Conservation (phyloP, 2,888 invertebrate species). For the Drosophila atripex region DNA sequence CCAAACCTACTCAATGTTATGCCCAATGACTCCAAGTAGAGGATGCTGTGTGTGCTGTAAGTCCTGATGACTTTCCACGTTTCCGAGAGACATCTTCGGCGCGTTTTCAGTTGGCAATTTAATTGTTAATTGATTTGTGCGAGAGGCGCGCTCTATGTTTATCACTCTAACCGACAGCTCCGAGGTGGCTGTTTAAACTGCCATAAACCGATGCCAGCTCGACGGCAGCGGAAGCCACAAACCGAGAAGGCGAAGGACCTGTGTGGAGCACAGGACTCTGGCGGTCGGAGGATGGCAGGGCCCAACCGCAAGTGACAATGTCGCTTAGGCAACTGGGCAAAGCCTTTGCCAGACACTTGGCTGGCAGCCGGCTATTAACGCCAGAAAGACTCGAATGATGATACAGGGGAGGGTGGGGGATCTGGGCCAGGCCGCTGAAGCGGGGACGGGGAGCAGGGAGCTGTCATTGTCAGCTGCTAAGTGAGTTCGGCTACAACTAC, state of each 20-base stretch:
- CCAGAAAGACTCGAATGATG: conserved; percentile 33
- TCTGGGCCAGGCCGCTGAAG: not conserved
- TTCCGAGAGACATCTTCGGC: conserved; percentile 61
- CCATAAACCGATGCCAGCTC: conserved; percentile 21
- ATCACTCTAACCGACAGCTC: conserved; percentile 27
- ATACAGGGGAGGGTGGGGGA: conserved; percentile 5
- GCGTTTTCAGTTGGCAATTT: conserved; percentile 45
- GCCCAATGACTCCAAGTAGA: conserved; percentile 69
- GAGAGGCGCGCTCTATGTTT: conserved; percentile 21
- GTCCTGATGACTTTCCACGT: conserved; percentile 52
- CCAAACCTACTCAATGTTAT: conserved; percentile 71
- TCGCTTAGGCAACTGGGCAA: conserved; percentile 63
- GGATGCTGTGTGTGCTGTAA: conserved; percentile 68
- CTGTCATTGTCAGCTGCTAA: conserved; percentile 72
- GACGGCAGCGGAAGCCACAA: conserved; percentile 23
- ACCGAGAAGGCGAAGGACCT: conserved; percentile 8
- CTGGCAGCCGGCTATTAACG: conserved; percentile 59
- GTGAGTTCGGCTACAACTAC: conserved; percentile 48
- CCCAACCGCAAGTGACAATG: conserved; percentile 73
- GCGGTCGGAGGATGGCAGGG: conserved; percentile 11
- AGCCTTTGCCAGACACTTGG: conserved; percentile 52
- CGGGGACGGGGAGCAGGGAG: conserved; percentile 8
- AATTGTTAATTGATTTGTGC: conserved; percentile 76
- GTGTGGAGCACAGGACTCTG: not conserved
- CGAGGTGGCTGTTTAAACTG: conserved; percentile 9